Evolutionary conservation across 2,797 vertebrate genomes (phyloP), one percentile per base, ranked within the genome.

Genomic region (Sebastes melanostomus): DNA sequence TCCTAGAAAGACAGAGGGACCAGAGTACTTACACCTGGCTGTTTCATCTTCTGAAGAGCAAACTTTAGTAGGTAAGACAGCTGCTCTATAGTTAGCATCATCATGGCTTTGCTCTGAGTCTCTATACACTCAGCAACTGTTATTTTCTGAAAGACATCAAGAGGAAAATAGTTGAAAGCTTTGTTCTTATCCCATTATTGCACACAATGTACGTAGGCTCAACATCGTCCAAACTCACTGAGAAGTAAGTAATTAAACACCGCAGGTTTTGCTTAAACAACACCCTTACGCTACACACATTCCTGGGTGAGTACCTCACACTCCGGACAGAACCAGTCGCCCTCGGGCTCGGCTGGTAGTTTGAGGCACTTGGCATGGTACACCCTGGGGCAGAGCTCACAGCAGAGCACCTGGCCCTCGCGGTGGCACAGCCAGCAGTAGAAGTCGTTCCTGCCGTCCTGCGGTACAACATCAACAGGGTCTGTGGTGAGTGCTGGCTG

Each of bases 361-460:
- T 99, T 99, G 96, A 99, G 98, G 95, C 98, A 99, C 97, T 99
- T 99, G 97, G 98, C 98, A 90, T 99, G 98, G 97, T 99, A 99
- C 96, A 99, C 98, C 96, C 98, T 97, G 93, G 98, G 98, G 93
- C 98, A 99, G 96, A 99, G 98, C 96, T 99, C 98, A 96, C 98
- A 97, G 98, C 98, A 99, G 96, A 99, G 98, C 97, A 99, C 98
- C 97, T 97, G 98, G 93, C 98, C 96, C 95, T 96, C 96, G 77
- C 96, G 98, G 96, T 99, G 98, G 96, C 98, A 99, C 97, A 99
- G 93, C 98, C 98, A 99, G 97, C 98, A 99, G 96, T 96, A 99
- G 97, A 99, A 99, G 96, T 99, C 98, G 90, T 99, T 99, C 94
- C 98, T 98, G 96, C 98, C 98, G 93, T 99, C 98, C 98, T 99